These are phyloP conservation scores for Cheilosia soror DNA, from an alignment of 2,888 invertebrate genomes.

Conservation along the genomic window DNA sequence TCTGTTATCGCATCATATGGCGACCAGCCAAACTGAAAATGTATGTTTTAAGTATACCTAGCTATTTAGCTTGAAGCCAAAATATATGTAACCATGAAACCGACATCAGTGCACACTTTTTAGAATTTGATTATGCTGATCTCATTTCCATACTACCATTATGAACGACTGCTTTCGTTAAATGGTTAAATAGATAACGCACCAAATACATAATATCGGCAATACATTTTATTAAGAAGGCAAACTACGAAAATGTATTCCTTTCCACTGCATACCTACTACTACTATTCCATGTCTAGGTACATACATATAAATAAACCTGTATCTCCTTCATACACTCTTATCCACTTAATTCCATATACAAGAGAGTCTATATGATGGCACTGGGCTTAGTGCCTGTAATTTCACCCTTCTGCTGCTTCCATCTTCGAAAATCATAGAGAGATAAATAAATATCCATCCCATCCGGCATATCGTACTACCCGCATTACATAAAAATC, in stretches of 20 bases:
- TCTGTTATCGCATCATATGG: no score
- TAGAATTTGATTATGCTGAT: no score
- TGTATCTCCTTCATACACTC: neutral
- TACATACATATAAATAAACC: neutral
- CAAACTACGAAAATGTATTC: slow-evolving; percentile 21
- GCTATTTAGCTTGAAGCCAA: no score
- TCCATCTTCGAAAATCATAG: slow-evolving; percentile 3
- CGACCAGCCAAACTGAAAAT: no score
- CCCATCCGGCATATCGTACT: slow-evolving; percentile 16
- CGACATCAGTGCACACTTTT: no score
- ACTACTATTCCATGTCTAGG: neutral
- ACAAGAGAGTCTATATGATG: neutral
- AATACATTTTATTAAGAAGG: neutral
- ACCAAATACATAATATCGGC: neutral
- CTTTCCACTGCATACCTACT: neutral
- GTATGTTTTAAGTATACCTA: no score
- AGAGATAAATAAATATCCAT: slow-evolving; percentile 58
- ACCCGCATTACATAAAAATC: slow-evolving; percentile 26
- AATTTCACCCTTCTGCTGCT: slow-evolving; percentile 52
- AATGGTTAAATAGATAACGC: slow-evolving; percentile 14
- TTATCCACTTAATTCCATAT: slow-evolving; percentile 18
- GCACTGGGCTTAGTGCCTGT: slow-evolving; percentile 24
- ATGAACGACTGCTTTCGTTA: neutral
- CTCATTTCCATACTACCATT: slow-evolving; percentile 1
- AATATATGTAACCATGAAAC: no score